A percentile compares a stretch with the other conserved stretches of the same genome.
Evolutionary conservation across 2,888 invertebrate species (phyloP).

Genomic region (Leptinotarsa peninsularis): DNA sequence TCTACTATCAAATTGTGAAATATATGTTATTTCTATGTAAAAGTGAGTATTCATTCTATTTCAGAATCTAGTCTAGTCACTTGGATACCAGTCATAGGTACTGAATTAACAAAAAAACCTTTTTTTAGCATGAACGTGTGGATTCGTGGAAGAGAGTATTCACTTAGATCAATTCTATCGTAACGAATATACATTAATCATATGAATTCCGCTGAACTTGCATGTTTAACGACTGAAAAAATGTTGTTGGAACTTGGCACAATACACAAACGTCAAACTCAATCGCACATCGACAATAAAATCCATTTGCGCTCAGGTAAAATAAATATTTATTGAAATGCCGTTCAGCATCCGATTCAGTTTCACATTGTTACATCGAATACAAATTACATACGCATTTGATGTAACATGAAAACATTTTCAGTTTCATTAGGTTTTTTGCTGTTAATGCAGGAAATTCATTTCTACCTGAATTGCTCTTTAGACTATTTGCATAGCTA

Average conservation of each 20-base stretch:
- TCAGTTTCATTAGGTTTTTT: constrained; percentile 11
- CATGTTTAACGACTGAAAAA: not conserved
- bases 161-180: no score
- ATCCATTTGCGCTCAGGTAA: constrained; percentile 18
- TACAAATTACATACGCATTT: constrained; percentile 21
- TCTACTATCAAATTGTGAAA: no score
- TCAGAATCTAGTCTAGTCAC: no score
- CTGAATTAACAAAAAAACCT: no score
- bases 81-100: no score
- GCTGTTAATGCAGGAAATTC: constrained; percentile 15
- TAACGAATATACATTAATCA: no score
- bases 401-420: constrained; percentile 10
- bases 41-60: no score
- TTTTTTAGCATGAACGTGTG: no score
- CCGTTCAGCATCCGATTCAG: constrained; percentile 12
- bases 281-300: constrained; percentile 10
- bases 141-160: no score
- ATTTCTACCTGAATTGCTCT: constrained; percentile 33
- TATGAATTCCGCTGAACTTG: not conserved
- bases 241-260: not conserved
- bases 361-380: constrained; percentile 19
- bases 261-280: not conserved
- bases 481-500: constrained; percentile 29
- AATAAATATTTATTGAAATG: constrained; percentile 22
- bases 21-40: no score